Evolutionary conservation across 2,797 vertebrate species (phyloP), one percentile per base, ranked within the genome.

Genomic region (Pseudotriccus pelzelni): DNA sequence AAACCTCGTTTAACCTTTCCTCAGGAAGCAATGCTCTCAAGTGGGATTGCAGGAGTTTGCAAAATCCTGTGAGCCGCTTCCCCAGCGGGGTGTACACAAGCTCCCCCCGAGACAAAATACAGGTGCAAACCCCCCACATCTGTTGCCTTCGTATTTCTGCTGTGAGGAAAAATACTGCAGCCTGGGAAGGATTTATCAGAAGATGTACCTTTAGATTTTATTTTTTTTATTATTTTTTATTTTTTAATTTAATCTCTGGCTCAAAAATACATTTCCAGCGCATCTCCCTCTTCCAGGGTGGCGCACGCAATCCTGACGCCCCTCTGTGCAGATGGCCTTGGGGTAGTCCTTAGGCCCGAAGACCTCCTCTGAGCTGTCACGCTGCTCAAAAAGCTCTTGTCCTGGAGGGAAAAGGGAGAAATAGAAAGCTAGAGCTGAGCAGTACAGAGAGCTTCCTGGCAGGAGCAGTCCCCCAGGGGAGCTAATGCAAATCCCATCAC

Each of bases 1-100:
- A 97, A 98, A 97, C 95, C 97, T 97, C 92, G 4, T 97, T 98
- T 98, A 98, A 98, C 97, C 97, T 98, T 97, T 97, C 90, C 96
- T 97, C 36, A 18, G 78, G 96, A 97, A 97, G 94, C 88, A 92
- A 46, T 92, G 87, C 90, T 96, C 97, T 96, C 95, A 97, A 96
- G 82, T 56, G 88, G 79, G 94, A 83, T 91, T 95, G 85, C 22
- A 56, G 87, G 80, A 87, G 73, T 94, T 89, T 62, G 80, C 70
- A 62, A 80, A 82, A 93, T 90, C 56, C 84, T 15, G 18, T 0
- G 7, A 92, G 86, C 66, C 0, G 3, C 43, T 95, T 87, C 68
- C 32, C 0, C 0, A 63, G 46, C 1, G 12, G 46, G 47, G 47
- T 91, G 46, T 49, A 52, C 32, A 72, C 37, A 84, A 80, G 24